These are phyloP conservation scores for Melanocharis versteri DNA, from an alignment of 2,113 vertebrate genomes.

Conservation along the genomic window DNA sequence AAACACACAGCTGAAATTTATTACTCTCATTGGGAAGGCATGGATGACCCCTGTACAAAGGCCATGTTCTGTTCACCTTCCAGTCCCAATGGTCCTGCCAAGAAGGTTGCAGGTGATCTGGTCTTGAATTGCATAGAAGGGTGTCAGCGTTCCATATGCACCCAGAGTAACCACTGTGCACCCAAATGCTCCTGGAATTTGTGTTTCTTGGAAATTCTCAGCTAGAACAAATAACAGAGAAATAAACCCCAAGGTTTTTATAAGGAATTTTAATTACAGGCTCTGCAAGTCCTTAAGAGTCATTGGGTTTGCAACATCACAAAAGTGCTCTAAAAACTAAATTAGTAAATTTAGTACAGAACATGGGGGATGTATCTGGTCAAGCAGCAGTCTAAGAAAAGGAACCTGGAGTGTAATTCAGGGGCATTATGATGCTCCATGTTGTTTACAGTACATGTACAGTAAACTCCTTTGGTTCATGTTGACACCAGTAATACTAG, in stretches of 20 bases:
- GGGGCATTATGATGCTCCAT: neutral
- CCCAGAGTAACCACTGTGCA: neutral
- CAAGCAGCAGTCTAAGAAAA: neutral
- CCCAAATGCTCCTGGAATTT: neutral
- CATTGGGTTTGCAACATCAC: neutral
- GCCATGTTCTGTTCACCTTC: neutral
- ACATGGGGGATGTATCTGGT: neutral
- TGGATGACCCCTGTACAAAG: too few relatives aligned
- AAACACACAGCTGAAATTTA: neutral
- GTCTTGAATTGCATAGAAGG: neutral
- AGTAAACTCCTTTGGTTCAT: neutral
- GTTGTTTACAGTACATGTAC: neutral
- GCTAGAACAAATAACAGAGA: neutral
- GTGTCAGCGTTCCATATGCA: rapidly evolving
- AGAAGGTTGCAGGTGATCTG: neutral
- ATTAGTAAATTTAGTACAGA: neutral
- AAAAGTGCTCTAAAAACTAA: neutral
- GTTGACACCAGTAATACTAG: neutral
- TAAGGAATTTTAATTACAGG: neutral
- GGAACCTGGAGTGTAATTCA: neutral
- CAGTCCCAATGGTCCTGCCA: neutral
- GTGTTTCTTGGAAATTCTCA: neutral
- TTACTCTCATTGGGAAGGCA: neutral
- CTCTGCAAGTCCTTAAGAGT: neutral
- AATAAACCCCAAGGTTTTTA: neutral